Evolutionary conservation across 2,113 vertebrate species (phyloP), one percentile per base, ranked within the genome.

Genomic region (Myrmophylax atrothorax): DNA sequence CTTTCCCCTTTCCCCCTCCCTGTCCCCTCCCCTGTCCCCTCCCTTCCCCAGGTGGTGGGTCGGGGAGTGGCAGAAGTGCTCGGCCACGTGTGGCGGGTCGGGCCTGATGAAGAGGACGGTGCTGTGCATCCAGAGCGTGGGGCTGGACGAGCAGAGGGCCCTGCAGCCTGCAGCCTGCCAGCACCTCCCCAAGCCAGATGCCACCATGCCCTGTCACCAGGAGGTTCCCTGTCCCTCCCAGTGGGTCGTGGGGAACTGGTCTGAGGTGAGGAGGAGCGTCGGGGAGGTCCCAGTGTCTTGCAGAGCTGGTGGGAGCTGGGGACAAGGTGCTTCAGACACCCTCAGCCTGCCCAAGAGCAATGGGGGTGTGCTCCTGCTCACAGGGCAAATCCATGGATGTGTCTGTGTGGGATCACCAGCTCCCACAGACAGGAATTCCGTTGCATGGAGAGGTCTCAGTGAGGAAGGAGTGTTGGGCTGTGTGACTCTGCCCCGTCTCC

Each of bases 41-140:
- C 37, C 35, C 31, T 62, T 7, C 6, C 23, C 6, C 97, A 99
- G 99, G 91, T 99, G 99, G 99, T 99, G 99, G 99, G 97, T 96
- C 1, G 99, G 98, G 0, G 99, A 99, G 69, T 99, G 99, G 99
- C 98, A 99, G 94, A 96, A 62, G 8, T 99, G 99, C 93, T 99
- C 99, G 0, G 87, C 93, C 13, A 98, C 98, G 60, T 99, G 99
- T 1, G 99, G 99, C 3, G 87, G 12, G 0, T 55, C 47, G 0
- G 99, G 99, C 17, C 33, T 98, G 68, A 94, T 97, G 89, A 98
- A 97, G 93, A 98, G 99, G 87, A 97, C 98, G 0, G 98, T 99
- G 90, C 97, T 99, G 7, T 99, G 99, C 96, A 98, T 99, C 85
- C 99, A 97, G 89, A 98, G 98, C 1, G 97, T 99, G 47, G 98